A percentile compares a stretch with the other conserved stretches of the same genome.
phyloP scores from a whole-genome alignment of 1,140 invertebrate species.

The Bemisia tabaci region DNA sequence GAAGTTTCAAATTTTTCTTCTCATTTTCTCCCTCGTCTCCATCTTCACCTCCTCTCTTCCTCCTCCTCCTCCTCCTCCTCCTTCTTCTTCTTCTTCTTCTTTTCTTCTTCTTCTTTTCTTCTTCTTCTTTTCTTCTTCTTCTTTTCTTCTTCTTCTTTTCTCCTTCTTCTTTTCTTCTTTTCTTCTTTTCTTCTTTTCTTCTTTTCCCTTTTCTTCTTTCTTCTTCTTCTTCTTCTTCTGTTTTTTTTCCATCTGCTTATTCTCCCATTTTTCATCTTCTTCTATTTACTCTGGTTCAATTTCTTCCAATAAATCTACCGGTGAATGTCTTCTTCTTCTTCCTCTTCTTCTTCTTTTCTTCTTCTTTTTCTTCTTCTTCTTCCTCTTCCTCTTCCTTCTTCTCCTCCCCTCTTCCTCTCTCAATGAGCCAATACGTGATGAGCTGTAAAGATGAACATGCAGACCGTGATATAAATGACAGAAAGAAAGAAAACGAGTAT shows the following conservation, averaged over 20 bases:
- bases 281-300: not conserved
- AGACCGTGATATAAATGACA: too few relatives aligned
- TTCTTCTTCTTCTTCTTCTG: too few relatives aligned
- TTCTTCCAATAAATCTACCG: not conserved
- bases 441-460: too few relatives aligned
- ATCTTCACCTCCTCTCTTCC: too few relatives aligned
- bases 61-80: too few relatives aligned
- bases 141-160: not conserved
- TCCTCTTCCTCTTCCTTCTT: not conserved
- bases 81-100: too few relatives aligned
- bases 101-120: too few relatives aligned
- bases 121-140: conserved; percentile 3
- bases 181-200: not conserved
- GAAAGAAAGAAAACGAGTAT: too few relatives aligned
- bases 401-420: not conserved
- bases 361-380: not conserved
- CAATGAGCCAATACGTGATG: not conserved
- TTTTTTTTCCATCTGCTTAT: too few relatives aligned
- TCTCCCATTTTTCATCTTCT: too few relatives aligned
- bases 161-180: conserved; percentile 4
- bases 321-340: not conserved
- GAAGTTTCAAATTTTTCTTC: too few relatives aligned
- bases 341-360: not conserved
- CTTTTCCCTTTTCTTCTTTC: not conserved
- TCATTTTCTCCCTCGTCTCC: too few relatives aligned